Evolutionary conservation across 2,797 vertebrate species (phyloP).

Genomic region (Galago senegalensis): DNA sequence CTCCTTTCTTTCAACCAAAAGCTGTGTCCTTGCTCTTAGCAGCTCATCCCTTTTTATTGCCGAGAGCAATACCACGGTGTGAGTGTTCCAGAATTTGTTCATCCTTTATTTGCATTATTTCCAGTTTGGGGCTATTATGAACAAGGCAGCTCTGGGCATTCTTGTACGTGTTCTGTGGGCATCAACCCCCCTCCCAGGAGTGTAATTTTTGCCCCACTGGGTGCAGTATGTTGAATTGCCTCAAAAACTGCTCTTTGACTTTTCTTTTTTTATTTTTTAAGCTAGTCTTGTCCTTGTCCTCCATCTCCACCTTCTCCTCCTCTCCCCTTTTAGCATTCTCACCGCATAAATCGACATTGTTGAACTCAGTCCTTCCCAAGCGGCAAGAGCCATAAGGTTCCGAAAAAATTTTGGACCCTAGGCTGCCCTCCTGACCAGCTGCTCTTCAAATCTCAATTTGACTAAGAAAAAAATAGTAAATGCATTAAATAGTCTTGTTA

Average conservation of each 20-base stretch:
- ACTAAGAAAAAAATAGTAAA: not conserved
- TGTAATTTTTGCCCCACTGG: not conserved
- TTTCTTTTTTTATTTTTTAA: not conserved
- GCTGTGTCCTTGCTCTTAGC: accelerated
- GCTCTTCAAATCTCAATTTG: not conserved
- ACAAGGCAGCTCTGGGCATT: not conserved
- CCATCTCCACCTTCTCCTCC: not conserved
- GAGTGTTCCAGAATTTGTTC: not conserved
- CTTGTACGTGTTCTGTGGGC: not conserved
- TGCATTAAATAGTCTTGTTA: not conserved
- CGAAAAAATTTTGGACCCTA: not conserved
- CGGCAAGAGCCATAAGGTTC: not conserved
- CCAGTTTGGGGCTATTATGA: not conserved
- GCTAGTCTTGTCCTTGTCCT: not conserved
- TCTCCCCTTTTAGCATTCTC: not conserved
- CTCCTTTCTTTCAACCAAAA: not conserved
- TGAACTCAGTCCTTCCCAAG: not conserved
- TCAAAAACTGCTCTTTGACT: not conserved
- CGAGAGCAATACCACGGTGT: not conserved
- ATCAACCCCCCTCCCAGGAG: not conserved
- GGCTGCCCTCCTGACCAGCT: not conserved
- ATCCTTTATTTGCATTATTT: not conserved
- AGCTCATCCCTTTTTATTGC: not conserved
- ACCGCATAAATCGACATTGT: not conserved
- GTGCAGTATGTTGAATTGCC: not conserved